These are phyloP conservation scores for Dendrocincla tyrannina DNA, from an alignment of 2,797 vertebrate species.

Conservation along the genomic window DNA sequence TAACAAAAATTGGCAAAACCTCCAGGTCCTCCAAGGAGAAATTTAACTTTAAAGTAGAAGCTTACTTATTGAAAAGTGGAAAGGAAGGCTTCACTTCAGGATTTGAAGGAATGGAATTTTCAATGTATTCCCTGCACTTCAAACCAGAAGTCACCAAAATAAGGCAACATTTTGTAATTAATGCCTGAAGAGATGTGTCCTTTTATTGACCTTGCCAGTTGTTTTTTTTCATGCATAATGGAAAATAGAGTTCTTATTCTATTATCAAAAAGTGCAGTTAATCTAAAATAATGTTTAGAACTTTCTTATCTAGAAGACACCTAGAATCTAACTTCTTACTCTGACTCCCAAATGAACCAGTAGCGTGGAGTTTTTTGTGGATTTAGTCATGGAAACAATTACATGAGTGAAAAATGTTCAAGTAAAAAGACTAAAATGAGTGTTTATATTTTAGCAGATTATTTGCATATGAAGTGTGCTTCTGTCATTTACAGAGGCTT, in stretches of 20 bases:
- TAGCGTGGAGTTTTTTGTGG: fast-evolving
- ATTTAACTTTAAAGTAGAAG: neutral
- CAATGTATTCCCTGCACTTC: neutral
- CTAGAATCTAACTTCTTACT: neutral
- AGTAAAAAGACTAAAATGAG: neutral
- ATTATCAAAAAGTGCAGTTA: neutral
- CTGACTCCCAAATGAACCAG: neutral
- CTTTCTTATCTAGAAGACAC: neutral
- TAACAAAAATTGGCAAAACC: neutral
- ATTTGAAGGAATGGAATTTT: neutral
- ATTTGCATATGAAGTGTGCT: neutral
- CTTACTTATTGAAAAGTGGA: neutral
- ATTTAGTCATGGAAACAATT: neutral
- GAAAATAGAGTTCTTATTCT: neutral
- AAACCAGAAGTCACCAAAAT: neutral
- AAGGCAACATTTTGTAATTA: neutral
- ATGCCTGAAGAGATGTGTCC: neutral
- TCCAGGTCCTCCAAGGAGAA: neutral
- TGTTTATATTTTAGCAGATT: neutral
- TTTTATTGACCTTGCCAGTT: neutral
- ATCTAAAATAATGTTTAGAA: neutral
- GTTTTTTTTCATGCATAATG: neutral
- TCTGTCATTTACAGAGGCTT: neutral
- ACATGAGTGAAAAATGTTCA: neutral
- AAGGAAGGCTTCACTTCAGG: neutral